Percentiles rank a stretch among this genome's conserved stretches.
phyloP scores from a whole-genome alignment of 2,113 vertebrate species.

The Procavia capensis region DNA sequence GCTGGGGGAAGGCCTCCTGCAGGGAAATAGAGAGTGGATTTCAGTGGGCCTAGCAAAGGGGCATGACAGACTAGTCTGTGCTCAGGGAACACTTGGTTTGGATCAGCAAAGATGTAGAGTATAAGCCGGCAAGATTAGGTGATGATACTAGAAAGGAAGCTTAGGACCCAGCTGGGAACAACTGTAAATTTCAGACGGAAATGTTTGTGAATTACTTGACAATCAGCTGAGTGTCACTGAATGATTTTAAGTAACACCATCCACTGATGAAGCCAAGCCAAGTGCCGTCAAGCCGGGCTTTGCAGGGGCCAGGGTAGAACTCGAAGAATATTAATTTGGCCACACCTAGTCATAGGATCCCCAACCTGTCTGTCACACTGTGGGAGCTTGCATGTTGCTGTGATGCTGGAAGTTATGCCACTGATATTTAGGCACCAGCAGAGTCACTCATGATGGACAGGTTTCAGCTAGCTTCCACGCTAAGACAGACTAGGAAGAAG shows the following conservation, averaged over 20 bases:
- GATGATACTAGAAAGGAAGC: neutral
- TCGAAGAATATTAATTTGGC: neutral
- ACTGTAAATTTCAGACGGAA: neutral
- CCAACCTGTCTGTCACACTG: no score
- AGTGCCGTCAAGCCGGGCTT: no score
- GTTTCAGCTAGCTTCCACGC: no score
- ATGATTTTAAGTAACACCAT: neutral
- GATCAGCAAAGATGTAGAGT: neutral
- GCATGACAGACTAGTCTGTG: neutral
- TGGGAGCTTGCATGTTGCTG: no score
- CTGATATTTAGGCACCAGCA: no score
- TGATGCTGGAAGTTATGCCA: no score
- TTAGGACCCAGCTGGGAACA: neutral
- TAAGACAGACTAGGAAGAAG: no score
- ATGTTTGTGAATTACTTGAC: neutral
- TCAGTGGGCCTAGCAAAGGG: neutral
- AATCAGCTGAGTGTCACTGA: neutral
- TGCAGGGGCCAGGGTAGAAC: no score
- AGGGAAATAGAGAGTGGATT: no score
- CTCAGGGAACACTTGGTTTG: accelerated
- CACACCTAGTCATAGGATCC: no score
- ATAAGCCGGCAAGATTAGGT: neutral
- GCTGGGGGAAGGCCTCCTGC: neutral
- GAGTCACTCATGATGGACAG: no score
- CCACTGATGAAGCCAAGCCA: no score